Evolutionary conservation across 1,140 invertebrate species (phyloP).

Genomic region (Drosophila lacteicornis): DNA sequence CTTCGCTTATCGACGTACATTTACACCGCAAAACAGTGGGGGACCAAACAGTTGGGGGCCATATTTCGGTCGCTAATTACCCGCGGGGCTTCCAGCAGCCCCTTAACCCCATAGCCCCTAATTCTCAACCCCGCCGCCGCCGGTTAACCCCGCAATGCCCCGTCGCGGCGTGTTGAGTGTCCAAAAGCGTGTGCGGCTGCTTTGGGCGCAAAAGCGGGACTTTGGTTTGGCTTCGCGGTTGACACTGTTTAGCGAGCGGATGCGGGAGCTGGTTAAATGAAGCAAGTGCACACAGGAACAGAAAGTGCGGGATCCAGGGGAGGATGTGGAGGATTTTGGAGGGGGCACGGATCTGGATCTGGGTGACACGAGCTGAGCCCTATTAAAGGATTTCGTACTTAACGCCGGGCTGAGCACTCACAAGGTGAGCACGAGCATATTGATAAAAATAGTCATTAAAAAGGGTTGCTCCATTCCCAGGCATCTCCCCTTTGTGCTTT

Average conservation of each 20-base stretch:
- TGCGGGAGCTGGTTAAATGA: constrained; percentile 69
- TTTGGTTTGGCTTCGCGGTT: constrained; percentile 55
- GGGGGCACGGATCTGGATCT: constrained; percentile 3
- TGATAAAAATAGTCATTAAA: constrained; percentile 80
- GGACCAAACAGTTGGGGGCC: background rate
- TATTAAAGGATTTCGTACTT: constrained; percentile 65
- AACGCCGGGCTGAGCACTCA: constrained; percentile 42
- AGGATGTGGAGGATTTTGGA: background rate
- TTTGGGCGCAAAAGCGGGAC: constrained; percentile 33
- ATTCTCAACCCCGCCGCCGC: background rate
- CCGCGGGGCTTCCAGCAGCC: constrained; percentile 5
- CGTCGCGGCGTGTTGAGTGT: constrained; percentile 13
- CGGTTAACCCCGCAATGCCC: background rate
- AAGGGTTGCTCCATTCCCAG: constrained; percentile 47
- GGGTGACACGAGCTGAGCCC: constrained; percentile 42
- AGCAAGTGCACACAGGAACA: constrained; percentile 73
- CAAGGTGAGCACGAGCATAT: constrained; percentile 56
- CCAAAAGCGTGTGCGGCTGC: constrained; percentile 42
- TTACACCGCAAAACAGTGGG: constrained; percentile 24
- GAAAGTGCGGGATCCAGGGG: constrained; percentile 3
- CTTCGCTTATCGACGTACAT: constrained; percentile 23
- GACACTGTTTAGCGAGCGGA: constrained; percentile 53
- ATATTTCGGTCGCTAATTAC: constrained; percentile 43
- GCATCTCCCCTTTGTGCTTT: constrained; percentile 28
- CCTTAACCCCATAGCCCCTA: background rate